Percentiles rank a stretch among this genome's conserved stretches.
Evolutionary conservation across 2,888 invertebrate genomes (phyloP).

Genomic region (Pimpla rufipes): DNA sequence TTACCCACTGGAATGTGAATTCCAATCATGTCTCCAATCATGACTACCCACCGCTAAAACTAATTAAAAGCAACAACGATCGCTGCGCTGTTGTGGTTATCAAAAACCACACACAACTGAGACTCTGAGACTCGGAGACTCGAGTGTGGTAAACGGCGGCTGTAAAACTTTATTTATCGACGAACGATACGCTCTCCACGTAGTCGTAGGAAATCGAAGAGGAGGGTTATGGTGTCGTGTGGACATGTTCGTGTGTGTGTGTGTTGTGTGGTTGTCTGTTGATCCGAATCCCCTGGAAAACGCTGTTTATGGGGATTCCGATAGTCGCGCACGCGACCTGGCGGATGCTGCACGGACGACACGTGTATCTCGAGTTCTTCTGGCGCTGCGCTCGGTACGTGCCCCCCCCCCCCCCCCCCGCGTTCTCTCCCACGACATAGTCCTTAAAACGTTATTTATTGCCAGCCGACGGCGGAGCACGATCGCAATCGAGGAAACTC

Average conservation of each 20-base stretch:
- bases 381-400: not conserved
- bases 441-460: slow-evolving; percentile 48
- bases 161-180: slow-evolving; percentile 38
- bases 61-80: no score
- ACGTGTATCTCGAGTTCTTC: slow-evolving; percentile 22
- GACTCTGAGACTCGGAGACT: not conserved
- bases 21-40: no score
- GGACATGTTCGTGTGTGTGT: not conserved
- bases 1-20: no score
- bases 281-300: slow-evolving; percentile 4
- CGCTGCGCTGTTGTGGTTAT: not conserved
- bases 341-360: slow-evolving; percentile 32
- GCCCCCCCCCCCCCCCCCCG: no score
- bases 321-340: slow-evolving; percentile 7
- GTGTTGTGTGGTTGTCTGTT: not conserved
- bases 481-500: slow-evolving; percentile 26
- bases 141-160: slow-evolving; percentile 7
- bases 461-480: slow-evolving; percentile 24
- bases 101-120: not conserved
- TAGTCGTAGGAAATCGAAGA: slow-evolving; percentile 7
- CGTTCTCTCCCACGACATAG: slow-evolving; percentile 1
- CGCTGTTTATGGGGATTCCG: slow-evolving; percentile 26
- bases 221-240: not conserved
- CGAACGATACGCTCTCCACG: not conserved
- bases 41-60: no score